A percentile compares a stretch with the other conserved stretches of the same genome.
Evolutionary conservation across 92 coral and sea anemone species (phyloP).

Genomic region (Phenganax subtilis): DNA sequence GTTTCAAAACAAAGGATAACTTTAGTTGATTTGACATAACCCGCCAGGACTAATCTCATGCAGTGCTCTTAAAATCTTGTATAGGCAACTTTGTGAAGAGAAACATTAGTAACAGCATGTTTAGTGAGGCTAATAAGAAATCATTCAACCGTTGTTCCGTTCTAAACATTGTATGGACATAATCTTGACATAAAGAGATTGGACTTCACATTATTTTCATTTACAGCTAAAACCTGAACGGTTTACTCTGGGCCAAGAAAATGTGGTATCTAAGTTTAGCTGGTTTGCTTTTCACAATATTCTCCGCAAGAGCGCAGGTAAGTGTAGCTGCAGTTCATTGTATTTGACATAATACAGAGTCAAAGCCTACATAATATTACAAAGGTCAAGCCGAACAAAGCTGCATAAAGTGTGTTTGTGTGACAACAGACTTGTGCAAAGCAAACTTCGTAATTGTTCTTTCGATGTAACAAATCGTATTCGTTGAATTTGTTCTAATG

Average conservation of each 20-base stretch:
- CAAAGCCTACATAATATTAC: background rate
- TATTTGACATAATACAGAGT: background rate
- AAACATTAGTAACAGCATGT: background rate
- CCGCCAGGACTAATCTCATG: slow-evolving; percentile 17
- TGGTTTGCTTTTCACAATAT: background rate
- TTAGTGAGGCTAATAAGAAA: slow-evolving; percentile 14
- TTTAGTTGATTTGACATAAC: background rate
- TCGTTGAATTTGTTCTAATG: background rate
- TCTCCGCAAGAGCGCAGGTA: background rate
- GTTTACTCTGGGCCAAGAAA: background rate
- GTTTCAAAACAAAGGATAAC: background rate
- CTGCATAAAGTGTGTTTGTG: background rate
- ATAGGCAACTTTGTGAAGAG: background rate
- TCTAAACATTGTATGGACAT: background rate
- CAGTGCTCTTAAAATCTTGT: background rate
- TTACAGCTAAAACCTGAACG: background rate
- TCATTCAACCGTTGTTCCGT: slow-evolving; percentile 36
- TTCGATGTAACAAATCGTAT: background rate
- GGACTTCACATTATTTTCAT: background rate
- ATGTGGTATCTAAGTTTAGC: background rate
- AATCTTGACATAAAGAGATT: background rate
- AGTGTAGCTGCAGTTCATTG: background rate
- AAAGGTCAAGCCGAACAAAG: slow-evolving; percentile 2
- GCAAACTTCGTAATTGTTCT: background rate
- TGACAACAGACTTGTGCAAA: background rate